phyloP scores from a whole-genome alignment of 2,113 vertebrate species.

The Xenotilapia longispinis region DNA sequence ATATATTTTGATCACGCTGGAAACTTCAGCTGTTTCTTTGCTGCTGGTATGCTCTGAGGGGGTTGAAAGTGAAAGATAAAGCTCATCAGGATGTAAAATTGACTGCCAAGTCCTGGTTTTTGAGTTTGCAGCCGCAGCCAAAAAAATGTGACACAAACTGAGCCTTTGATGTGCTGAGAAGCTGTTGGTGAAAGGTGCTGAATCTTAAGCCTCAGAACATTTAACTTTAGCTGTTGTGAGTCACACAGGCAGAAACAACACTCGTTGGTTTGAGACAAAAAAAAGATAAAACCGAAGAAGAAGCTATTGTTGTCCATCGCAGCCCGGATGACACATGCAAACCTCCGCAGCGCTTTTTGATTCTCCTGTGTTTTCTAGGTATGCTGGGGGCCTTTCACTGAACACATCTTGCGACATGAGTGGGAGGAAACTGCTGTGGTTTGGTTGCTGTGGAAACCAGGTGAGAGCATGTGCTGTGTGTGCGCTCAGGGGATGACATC shows the following conservation, averaged over 20 bases:
- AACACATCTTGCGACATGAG: constrained; percentile 23
- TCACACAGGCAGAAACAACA: background rate
- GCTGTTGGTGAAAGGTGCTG: background rate
- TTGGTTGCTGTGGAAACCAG: constrained; percentile 68
- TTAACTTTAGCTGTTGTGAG: background rate
- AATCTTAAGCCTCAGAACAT: background rate
- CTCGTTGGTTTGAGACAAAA: background rate
- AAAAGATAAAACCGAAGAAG: background rate
- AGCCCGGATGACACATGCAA: background rate
- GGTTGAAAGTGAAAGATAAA: background rate
- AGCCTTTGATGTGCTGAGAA: constrained; percentile 11
- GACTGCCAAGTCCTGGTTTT: background rate
- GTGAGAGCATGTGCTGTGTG: constrained; percentile 53
- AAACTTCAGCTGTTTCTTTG: background rate
- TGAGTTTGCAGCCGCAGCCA: background rate
- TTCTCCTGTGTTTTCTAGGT: constrained; percentile 33
- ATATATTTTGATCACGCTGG: background rate
- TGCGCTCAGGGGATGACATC: constrained; percentile 56
- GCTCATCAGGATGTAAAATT: background rate
- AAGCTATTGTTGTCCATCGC: constrained; percentile 36
- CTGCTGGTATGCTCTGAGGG: background rate
- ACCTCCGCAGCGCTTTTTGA: background rate
- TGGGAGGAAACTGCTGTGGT: constrained; percentile 70
- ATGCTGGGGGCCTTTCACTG: constrained; percentile 31
- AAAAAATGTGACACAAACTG: background rate